These are phyloP conservation scores for Labrus mixtus DNA, from an alignment of 2,113 vertebrate species.

Conservation along the genomic window DNA sequence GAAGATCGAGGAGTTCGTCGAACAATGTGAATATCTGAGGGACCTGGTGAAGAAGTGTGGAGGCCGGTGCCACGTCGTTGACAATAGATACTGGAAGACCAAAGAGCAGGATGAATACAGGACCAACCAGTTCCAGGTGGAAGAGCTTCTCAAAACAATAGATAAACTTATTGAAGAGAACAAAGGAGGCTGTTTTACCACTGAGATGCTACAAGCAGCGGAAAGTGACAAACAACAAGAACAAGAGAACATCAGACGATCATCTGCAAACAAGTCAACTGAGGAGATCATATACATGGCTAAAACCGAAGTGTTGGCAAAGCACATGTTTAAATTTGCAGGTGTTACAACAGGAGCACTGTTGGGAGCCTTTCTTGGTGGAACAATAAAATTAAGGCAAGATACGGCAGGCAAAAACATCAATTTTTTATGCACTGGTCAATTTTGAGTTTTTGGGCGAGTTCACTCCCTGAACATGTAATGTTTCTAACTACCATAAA, in stretches of 20 bases:
- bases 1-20: constrained; percentile 5
- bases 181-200: constrained; percentile 25
- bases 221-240: background rate
- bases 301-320: constrained; percentile 63
- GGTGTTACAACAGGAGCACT: background rate
- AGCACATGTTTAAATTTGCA: too few species aligned
- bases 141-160: constrained; percentile 15
- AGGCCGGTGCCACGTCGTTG: constrained; percentile 24
- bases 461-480: too few species aligned
- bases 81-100: constrained; percentile 35
- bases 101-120: constrained; percentile 1
- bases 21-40: background rate
- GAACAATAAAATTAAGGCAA: background rate
- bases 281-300: constrained; percentile 14
- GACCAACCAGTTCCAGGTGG: constrained; percentile 37
- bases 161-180: background rate
- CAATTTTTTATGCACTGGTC: too few species aligned
- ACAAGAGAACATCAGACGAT: background rate
- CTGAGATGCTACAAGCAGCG: background rate
- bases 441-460: too few species aligned
- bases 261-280: background rate
- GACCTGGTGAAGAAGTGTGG: constrained; percentile 33
- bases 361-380: background rate
- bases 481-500: too few species aligned
- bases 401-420: too few species aligned